Base-by-base conservation (phyloP, 2,797 vertebrate genomes). In the Enteromius argenteus region DNA sequence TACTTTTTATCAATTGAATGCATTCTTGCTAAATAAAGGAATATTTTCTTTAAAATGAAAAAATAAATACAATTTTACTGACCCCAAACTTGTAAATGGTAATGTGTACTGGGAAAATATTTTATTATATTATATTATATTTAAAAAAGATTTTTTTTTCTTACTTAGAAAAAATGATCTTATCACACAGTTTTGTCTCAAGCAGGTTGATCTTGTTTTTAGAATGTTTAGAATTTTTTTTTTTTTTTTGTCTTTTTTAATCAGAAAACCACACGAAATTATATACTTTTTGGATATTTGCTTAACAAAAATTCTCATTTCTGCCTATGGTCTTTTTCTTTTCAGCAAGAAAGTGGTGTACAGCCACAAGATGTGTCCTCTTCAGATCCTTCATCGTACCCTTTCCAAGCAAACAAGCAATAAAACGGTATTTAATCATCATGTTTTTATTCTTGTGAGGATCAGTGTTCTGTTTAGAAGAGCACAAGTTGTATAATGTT, bases 401-500 rank as follows among this genome's bases (percentile, higher is more conserved):
- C 97, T 19, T 97, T 96, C 95, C 98, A 98, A 92, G 97, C 97
- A 93, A 97, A 96, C 96, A 99, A 99, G 96, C 99, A 97, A 97
- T 95, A 95, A 93, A 94, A 95, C 95, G 97, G 98, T 99, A 4
- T 14, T 67, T 39, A 37, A 21, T 11, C 17, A 10, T 64, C n/a
- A 51, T 66, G 17, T 37, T 3, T n/a, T 71, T 21, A 69, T 69
- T 58, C 6, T 77, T 53, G 15, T 32, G 9, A 0, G 5, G 46
- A 30, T 73, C 10, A 7, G 37, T 62, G 23, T 42, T 39, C 10
- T 19, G 49, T 44, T 77, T 15, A 44, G 42, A 44, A 44, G n/a
- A 78, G 30, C 37, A 21, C 35, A 62, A 44, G 75, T 11, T 60
- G n/a, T 58, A 76, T 14, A 76, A 76, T 60, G 51, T 5, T 23